phyloP scores from a whole-genome alignment of 2,797 vertebrate species.

The Sitta carolinensis region DNA sequence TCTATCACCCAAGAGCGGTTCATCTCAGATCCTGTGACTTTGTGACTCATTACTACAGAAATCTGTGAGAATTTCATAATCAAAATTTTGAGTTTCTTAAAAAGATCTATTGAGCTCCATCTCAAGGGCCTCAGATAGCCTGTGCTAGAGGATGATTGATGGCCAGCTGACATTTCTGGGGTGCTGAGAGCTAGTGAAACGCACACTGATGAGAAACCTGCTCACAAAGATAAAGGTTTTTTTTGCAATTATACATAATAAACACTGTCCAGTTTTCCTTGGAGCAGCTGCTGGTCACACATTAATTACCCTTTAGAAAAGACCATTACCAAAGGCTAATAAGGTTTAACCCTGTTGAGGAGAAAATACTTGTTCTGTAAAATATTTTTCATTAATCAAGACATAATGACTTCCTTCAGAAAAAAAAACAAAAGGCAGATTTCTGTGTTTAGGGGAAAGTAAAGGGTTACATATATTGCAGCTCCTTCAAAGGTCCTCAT shows the following conservation, averaged over 20 bases:
- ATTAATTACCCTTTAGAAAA: constrained; percentile 44
- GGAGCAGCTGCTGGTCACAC: neutral
- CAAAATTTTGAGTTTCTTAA: neutral
- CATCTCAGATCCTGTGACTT: neutral
- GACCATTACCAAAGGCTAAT: constrained; percentile 26
- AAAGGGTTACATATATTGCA: neutral
- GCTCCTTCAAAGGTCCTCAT: neutral
- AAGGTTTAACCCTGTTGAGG: neutral
- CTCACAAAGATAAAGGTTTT: neutral
- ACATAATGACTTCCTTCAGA: neutral
- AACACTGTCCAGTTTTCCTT: neutral
- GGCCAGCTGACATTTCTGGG: neutral
- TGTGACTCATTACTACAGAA: neutral
- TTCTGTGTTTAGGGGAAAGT: neutral
- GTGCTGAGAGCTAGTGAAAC: neutral
- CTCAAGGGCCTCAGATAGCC: neutral
- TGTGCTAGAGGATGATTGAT: neutral
- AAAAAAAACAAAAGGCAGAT: neutral
- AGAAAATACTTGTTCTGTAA: neutral
- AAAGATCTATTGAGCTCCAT: neutral
- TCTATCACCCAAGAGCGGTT: neutral
- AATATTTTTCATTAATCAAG: neutral
- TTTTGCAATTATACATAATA: constrained; percentile 19
- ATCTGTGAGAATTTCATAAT: neutral
- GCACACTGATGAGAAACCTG: neutral